A percentile compares a stretch with the other conserved stretches of the same genome.
Evolutionary conservation across 2,113 vertebrate species (phyloP).

Genomic region (Eidolon helvum): DNA sequence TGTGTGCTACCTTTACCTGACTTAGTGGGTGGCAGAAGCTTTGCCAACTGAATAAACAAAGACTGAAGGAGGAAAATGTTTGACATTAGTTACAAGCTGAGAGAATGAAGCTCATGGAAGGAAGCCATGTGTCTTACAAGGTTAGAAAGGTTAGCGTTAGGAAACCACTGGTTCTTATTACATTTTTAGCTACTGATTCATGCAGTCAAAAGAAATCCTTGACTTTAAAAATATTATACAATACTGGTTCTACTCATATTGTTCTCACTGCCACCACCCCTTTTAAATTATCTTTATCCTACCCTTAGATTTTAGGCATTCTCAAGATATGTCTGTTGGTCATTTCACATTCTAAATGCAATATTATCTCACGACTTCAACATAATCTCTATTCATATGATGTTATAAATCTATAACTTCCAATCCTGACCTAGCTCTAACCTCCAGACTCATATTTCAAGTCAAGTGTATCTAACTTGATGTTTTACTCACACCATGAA

Average conservation of each 20-base stretch:
- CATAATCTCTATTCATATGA: neutral
- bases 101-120: neutral
- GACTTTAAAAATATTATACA: neutral
- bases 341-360: neutral
- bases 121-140: neutral
- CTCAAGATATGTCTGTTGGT: neutral
- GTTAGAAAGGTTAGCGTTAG: neutral
- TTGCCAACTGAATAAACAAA: neutral
- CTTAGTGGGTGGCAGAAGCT: neutral
- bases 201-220: neutral
- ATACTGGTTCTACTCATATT: neutral
- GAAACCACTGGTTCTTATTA: neutral
- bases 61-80: neutral
- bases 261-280: neutral
- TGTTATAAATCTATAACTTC: neutral
- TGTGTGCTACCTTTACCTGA: neutral
- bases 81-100: neutral
- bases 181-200: neutral
- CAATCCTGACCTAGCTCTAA: neutral
- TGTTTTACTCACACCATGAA: neutral
- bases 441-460: neutral
- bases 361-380: neutral
- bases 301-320: neutral
- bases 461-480: neutral
- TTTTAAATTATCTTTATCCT: neutral